Conservation (phyloP, 2,888 invertebrate genomes). For the Eulithis testata region DNA sequence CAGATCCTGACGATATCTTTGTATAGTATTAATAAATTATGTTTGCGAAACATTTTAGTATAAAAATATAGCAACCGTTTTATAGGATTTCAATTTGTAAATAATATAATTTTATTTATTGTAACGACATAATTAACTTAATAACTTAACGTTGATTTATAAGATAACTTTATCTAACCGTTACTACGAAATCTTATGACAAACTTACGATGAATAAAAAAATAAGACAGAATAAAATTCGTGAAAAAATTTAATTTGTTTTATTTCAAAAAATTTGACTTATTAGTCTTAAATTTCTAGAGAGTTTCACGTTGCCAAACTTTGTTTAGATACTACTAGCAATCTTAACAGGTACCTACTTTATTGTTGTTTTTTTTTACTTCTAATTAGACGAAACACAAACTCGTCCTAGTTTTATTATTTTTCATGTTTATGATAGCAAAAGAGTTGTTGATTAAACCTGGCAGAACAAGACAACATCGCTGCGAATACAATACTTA, state of each 20-base stretch:
- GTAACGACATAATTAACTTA: constrained; percentile 51
- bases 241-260: constrained; percentile 50
- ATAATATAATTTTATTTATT: constrained; percentile 47
- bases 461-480: no score
- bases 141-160: constrained; percentile 66
- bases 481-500: no score
- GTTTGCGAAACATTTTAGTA: constrained; percentile 14
- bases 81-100: constrained; percentile 35
- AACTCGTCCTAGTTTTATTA: no score
- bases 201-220: constrained; percentile 72
- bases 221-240: constrained; percentile 79
- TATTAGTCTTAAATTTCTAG: no score
- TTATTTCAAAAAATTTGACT: constrained; percentile 31
- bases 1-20: constrained; percentile 4
- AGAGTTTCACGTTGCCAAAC: no score
- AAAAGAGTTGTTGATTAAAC: no score
- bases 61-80: background rate
- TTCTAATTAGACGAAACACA: no score
- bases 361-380: no score
- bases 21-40: background rate
- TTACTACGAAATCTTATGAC: constrained; percentile 82
- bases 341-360: background rate
- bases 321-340: no score
- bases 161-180: constrained; percentile 74
- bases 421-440: no score